These are phyloP conservation scores for Actinopyga echinites DNA, from an alignment of 53 echinoderm and acorn worm species.

Conservation along the genomic window DNA sequence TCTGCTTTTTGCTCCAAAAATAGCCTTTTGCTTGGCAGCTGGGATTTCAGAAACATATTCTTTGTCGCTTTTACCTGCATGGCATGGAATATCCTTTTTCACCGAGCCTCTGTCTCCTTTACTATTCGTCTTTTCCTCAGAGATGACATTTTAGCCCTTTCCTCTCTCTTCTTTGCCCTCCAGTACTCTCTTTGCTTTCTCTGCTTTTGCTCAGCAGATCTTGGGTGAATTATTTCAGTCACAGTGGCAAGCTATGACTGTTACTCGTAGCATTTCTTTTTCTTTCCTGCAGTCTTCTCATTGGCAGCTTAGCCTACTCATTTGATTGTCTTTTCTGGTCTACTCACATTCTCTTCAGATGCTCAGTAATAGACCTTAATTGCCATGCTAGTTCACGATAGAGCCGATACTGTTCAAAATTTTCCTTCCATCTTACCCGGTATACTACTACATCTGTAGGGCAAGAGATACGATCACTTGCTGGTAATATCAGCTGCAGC, in stretches of 20 bases:
- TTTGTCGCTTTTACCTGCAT: background rate
- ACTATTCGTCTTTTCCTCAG: background rate
- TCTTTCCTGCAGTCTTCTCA: background rate
- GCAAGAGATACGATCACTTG: no score
- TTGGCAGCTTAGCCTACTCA: background rate
- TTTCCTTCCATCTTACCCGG: background rate
- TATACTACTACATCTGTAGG: background rate
- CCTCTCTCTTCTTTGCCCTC: background rate
- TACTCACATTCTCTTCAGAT: background rate
- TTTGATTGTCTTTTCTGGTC: background rate
- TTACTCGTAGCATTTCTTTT: background rate
- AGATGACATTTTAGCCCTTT: slow-evolving; percentile 12
- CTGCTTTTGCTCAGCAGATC: background rate
- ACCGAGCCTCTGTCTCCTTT: background rate
- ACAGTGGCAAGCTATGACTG: background rate
- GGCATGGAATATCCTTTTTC: background rate
- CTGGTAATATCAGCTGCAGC: no score
- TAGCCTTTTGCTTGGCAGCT: background rate
- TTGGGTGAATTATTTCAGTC: background rate
- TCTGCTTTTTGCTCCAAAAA: background rate
- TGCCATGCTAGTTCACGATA: background rate
- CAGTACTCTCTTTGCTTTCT: background rate
- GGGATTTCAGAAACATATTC: background rate
- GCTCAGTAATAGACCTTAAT: background rate
- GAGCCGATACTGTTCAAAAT: background rate